phyloP scores from a whole-genome alignment of 2,888 invertebrate species.

The Eucera pruinosa region DNA sequence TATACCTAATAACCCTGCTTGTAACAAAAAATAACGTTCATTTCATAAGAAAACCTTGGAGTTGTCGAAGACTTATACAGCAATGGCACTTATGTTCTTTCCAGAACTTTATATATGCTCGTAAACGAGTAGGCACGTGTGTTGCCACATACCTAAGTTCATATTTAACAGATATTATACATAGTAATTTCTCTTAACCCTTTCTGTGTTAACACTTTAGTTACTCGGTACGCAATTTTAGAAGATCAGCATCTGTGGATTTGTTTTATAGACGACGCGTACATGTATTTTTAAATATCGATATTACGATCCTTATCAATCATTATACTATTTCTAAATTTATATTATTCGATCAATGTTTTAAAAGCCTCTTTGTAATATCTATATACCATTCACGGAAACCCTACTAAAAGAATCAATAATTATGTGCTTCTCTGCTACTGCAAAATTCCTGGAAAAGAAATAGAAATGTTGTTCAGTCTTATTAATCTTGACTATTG shows the following conservation, averaged over 20 bases:
- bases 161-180: constrained; percentile 63
- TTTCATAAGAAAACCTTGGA: neutral
- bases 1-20: neutral
- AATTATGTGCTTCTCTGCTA: constrained; percentile 51
- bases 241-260: no score
- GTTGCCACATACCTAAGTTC: constrained; percentile 41
- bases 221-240: no score
- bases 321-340: no score
- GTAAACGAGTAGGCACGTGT: constrained; percentile 31
- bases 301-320: no score
- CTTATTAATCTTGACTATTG: neutral
- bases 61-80: neutral
- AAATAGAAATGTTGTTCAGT: neutral
- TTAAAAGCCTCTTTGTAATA: no score
- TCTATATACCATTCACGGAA: no score
- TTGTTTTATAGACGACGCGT: no score
- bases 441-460: constrained; percentile 28
- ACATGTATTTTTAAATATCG: no score
- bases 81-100: constrained; percentile 35
- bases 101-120: constrained; percentile 12
- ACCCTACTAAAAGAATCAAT: no score
- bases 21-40: neutral
- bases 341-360: no score
- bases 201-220: no score
- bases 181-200: no score